Base-by-base conservation (phyloP, 2,113 vertebrate species). In the Cervus canadensis region DNA sequence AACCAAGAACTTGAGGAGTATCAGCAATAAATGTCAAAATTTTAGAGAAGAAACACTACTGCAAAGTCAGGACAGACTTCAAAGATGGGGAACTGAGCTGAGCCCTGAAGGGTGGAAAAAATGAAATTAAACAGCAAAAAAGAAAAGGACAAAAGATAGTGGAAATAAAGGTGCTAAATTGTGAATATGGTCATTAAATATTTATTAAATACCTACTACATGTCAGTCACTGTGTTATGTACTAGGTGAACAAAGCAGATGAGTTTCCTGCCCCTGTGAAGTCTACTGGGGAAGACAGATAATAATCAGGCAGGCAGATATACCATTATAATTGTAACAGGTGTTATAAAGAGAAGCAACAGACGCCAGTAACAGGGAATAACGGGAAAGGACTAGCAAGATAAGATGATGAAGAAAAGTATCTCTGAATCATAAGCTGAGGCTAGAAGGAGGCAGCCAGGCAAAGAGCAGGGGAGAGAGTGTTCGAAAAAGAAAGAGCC, bases 281-380 rank as follows among this genome's bases (percentile, higher is more conserved):
- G 48, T 95, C 64, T 85, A 93, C 64, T 71, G 5, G 25, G 45
- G 26, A 95, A 96, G 93, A 76, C n/a, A 57, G 60, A 87, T 86
- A 97, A 84, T 64, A 85, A 96, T 89, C 89, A 89, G 23, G 17
- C 67, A 93, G 93, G 64, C 78, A 94, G 30, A 87, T 85, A 13
- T 60, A 90, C 85, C 59, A 98, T 91, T 96, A 95, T 54, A 95
- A 94, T 45, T 76, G 16, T 83, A 97, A 96, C 7, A 94, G 54
- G 50, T 71, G 9, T 82, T 93, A 90, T 71, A 50, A 86, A 97
- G 40, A 50, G 67, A 87, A 23, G 33, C 89, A 97, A 95, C n/a
- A 96, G 60, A 96, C 17, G 3, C 8, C 86, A 94, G 60, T 94
- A 95, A 89, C 0, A 81, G 71, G 8, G 43, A 94, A 79, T 98